Conservation (phyloP, 1,140 invertebrate genomes). For the Drosophila pseudoananassae region DNA sequence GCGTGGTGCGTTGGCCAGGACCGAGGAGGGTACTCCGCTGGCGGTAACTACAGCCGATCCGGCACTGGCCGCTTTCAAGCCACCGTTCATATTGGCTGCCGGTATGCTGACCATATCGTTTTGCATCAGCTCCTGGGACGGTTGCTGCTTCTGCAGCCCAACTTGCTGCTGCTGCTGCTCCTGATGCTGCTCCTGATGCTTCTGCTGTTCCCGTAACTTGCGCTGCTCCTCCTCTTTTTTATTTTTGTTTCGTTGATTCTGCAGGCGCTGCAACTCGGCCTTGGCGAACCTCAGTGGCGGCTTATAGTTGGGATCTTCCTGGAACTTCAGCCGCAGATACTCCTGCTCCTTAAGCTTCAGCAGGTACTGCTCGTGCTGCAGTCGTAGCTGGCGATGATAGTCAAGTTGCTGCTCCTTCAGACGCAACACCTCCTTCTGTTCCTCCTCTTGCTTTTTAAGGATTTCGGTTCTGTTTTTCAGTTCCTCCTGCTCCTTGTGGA, state of each 20-base stretch:
- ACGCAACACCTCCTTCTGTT: not conserved
- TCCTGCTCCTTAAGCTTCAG: constrained; percentile 2
- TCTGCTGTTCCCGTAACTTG: constrained; percentile 11
- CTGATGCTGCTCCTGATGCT: no score
- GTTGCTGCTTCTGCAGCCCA: not conserved
- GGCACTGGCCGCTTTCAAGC: constrained; percentile 48
- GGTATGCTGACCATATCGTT: constrained; percentile 82
- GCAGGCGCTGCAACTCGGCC: constrained; percentile 33
- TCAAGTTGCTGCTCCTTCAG: not conserved
- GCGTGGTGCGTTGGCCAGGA: constrained; percentile 61
- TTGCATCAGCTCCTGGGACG: constrained; percentile 58
- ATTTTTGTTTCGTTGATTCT: not conserved
- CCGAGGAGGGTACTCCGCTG: constrained; percentile 45
- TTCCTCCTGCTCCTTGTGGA: not conserved
- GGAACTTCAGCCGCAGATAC: not conserved
- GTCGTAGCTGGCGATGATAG: not conserved
- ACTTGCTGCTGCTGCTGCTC: constrained; percentile 2
- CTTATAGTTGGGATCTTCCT: not conserved
- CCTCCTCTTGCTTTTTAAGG: not conserved
- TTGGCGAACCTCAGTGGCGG: not conserved
- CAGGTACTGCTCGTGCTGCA: constrained; percentile 1
- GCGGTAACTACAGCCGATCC: constrained; percentile 35
- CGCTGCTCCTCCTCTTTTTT: not conserved
- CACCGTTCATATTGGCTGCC: constrained; percentile 70
- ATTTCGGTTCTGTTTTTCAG: not conserved